phyloP scores from a whole-genome alignment of 2,888 invertebrate species.

The Luperina testacea region DNA sequence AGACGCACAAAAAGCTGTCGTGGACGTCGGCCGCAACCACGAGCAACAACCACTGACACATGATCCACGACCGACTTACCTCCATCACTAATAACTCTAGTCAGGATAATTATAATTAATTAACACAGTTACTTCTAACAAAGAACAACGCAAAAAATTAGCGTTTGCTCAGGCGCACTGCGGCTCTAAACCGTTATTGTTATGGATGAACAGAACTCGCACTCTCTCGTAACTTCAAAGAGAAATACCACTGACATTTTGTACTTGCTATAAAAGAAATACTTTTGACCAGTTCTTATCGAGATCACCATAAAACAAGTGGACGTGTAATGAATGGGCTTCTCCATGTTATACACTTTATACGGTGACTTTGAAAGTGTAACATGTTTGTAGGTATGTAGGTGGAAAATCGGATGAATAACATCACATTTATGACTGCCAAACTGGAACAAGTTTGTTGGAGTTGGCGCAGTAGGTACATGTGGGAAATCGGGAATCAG shows the following conservation, averaged over 20 bases:
- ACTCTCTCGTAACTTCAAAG: slow-evolving; percentile 67
- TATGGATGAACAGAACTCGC: slow-evolving; percentile 74
- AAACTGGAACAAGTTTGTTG: slow-evolving; percentile 49
- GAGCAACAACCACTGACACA: slow-evolving; percentile 66
- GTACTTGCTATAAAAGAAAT: slow-evolving; percentile 56
- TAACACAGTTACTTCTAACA: slow-evolving; percentile 83
- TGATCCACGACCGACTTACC: slow-evolving; percentile 80
- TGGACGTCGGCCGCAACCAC: slow-evolving; percentile 65
- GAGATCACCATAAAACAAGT: slow-evolving; percentile 66
- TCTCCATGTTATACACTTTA: slow-evolving; percentile 52
- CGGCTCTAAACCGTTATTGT: slow-evolving; percentile 73
- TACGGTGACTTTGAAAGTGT: slow-evolving; percentile 51
- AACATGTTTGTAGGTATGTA: slow-evolving; percentile 56
- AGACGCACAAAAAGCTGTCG: slow-evolving; percentile 80
- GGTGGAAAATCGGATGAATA: slow-evolving; percentile 58
- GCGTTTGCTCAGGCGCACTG: slow-evolving; percentile 66
- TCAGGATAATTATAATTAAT: slow-evolving; percentile 85
- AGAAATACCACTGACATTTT: slow-evolving; percentile 68
- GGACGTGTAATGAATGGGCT: slow-evolving; percentile 54
- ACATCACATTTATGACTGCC: slow-evolving; percentile 40
- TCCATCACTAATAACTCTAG: slow-evolving; percentile 79
- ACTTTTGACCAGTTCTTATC: slow-evolving; percentile 64
- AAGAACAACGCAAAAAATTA: slow-evolving; percentile 73
- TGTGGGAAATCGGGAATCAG: slow-evolving; percentile 58
- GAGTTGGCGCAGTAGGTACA: slow-evolving; percentile 37